Evolutionary conservation across 1,140 invertebrate species (phyloP), one percentile per base, ranked within the genome.

Genomic region (Zophobas atratus): DNA sequence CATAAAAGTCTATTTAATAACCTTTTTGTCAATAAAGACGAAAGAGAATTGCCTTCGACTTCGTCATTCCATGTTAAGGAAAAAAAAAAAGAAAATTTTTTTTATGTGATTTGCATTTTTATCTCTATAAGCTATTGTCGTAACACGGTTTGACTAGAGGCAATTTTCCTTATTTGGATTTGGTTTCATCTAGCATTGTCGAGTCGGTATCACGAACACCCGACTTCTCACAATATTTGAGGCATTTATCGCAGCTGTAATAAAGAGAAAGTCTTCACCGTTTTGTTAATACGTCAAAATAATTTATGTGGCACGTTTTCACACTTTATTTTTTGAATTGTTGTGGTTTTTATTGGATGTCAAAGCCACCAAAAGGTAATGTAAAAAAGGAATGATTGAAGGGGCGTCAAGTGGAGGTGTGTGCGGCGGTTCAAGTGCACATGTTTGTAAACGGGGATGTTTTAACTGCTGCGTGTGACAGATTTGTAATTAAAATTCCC

Each of bases 401-500:
- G 39, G n/a, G 60, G 60, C 43, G 56, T 60, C 35, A 36, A 60
- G 53, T 60, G 8, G 56, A 38, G 39, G 38, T 20, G 20, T 20
- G 60, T n/a, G 36, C 34, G 60, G n/a, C 60, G 60, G 36, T 43
- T 43, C 33, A 60, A 67, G 36, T 41, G 60, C 60, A 67, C 43
- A 67, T 67, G 60, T 67, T 36, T 67, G 60, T 67, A 67, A 67
- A 67, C 39, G 60, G 60, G 60, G 43, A 60, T 75, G 63, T 78
- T 78, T 77, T 78, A 60, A 78, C 72, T 46, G 56, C 95, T 81
- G 80, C 79, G 48, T 80, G 79, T 81, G 80, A 81, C 80, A 81
- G 80, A 71, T 76, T 81, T 77, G 76, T 81, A 81, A 81, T 81
- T 81, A 81, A 81, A 81, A 81, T 80, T 80, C 80, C 74, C 76